Conservation (phyloP, 2,797 vertebrate species). For the Sylvia borin region DNA sequence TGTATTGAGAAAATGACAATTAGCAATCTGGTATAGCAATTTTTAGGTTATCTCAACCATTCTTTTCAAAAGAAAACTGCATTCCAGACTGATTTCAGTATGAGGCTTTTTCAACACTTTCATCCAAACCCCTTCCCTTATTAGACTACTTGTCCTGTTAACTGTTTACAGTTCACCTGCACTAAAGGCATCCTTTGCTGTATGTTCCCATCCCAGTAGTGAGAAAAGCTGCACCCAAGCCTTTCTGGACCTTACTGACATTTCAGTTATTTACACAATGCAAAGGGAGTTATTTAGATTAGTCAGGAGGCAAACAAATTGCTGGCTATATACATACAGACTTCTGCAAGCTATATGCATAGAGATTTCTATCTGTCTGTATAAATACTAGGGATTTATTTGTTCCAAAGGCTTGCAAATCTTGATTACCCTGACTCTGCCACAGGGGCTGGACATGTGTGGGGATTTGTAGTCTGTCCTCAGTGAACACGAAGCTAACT, state of each 20-base stretch:
- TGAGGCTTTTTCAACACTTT: background rate
- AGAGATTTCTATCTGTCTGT: background rate
- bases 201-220: background rate
- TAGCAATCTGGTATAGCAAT: background rate
- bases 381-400: background rate
- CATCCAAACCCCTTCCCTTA: background rate
- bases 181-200: background rate
- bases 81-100: background rate
- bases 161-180: background rate
- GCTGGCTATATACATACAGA: background rate
- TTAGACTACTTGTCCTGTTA: background rate
- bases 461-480: conserved; percentile 43
- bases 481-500: conserved; percentile 19
- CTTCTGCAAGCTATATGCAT: background rate
- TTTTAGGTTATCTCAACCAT: background rate
- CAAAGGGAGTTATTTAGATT: background rate
- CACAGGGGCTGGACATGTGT: background rate
- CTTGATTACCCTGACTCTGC: conserved; percentile 38
- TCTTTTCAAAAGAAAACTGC: background rate
- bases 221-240: background rate
- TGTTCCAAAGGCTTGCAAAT: conserved; percentile 7
- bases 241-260: background rate
- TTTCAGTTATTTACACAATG: background rate
- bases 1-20: background rate
- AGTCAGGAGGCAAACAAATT: background rate